Evolutionary conservation across 2,113 vertebrate species (phyloP).

Genomic region (Galbula dea): DNA sequence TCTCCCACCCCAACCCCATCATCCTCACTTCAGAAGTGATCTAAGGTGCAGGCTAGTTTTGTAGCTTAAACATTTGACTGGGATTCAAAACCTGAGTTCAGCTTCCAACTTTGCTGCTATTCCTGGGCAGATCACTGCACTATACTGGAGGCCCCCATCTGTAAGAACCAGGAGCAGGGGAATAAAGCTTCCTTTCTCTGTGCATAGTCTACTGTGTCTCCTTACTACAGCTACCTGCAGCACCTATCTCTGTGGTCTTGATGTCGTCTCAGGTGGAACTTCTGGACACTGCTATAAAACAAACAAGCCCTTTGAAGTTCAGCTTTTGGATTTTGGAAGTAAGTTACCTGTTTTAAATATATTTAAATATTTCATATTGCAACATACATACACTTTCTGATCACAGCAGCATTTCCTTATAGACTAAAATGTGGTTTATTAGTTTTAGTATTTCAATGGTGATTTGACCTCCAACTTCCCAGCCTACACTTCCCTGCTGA

Average conservation of each 20-base stretch:
- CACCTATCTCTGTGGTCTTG: neutral
- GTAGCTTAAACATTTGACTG: neutral
- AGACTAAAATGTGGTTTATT: too few species aligned
- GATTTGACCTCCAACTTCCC: neutral
- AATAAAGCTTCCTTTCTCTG: neutral
- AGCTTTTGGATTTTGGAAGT: neutral
- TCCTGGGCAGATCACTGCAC: neutral
- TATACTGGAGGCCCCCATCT: neutral
- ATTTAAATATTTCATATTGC: neutral
- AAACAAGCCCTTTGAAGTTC: neutral
- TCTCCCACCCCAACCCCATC: neutral
- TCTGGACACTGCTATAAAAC: neutral
- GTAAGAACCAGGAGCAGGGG: neutral
- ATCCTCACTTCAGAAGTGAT: neutral
- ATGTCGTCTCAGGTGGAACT: neutral
- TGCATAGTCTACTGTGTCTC: neutral
- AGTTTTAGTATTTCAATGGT: neutral
- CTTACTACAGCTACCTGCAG: neutral
- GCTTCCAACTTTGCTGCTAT: neutral
- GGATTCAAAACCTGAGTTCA: neutral
- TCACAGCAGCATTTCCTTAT: neutral
- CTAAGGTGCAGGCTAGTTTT: neutral
- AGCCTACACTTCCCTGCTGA: neutral
- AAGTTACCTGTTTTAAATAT: neutral
- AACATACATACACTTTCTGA: neutral